Conservation (phyloP, 2,113 vertebrate genomes). For the Ictalurus punctatus region DNA sequence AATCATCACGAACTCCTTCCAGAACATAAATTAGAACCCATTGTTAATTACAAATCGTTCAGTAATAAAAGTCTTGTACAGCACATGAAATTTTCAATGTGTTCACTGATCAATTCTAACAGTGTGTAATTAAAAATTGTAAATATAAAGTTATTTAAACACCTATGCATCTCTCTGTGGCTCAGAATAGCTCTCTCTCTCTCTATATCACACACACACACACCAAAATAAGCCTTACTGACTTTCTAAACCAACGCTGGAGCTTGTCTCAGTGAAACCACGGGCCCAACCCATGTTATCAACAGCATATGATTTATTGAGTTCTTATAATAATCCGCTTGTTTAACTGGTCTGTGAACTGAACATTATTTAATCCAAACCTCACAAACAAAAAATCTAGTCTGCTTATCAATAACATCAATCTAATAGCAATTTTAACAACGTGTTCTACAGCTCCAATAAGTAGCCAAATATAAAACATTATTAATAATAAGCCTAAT, state of each 20-base stretch:
- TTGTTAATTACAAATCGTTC: neutral
- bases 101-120: constrained; percentile 9
- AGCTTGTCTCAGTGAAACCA: neutral
- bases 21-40: constrained; percentile 13
- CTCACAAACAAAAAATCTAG: neutral
- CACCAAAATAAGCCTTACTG: neutral
- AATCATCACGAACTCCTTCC: neutral
- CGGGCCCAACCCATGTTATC: neutral
- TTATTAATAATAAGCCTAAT: neutral
- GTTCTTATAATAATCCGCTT: neutral
- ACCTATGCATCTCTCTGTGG: neutral
- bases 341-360: neutral
- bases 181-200: neutral
- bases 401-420: neutral
- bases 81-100: constrained; percentile 16
- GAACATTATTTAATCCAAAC: neutral
- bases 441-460: neutral
- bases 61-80: neutral
- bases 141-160: constrained; percentile 26
- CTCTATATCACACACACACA: neutral
- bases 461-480: neutral
- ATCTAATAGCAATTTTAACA: neutral
- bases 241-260: neutral
- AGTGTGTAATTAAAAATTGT: constrained; percentile 28
- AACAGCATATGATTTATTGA: neutral